Percentiles rank a stretch among this genome's conserved stretches.
These are phyloP conservation scores for Chloromyia formosa DNA, from an alignment of 2,888 invertebrate genomes.

Conservation along the genomic window DNA sequence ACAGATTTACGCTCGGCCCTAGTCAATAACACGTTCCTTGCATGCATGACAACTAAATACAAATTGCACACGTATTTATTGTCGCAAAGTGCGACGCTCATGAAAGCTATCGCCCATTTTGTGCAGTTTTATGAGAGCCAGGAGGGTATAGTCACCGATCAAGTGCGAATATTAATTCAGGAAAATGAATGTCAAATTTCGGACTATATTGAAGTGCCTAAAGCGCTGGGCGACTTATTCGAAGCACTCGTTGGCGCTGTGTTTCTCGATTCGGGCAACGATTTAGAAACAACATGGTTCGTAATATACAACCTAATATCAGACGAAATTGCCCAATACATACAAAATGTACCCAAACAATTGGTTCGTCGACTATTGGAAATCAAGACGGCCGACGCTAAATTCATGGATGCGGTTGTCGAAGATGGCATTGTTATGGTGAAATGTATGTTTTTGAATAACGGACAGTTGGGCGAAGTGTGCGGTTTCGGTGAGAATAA, in stretches of 20 bases:
- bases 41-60: constrained; percentile 85
- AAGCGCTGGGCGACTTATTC: constrained; percentile 91
- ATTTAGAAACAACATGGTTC: constrained; percentile 78
- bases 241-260: constrained; percentile 92
- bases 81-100: constrained; percentile 64
- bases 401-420: constrained; percentile 65
- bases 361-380: constrained; percentile 89
- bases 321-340: constrained; percentile 85
- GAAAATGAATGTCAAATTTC: constrained; percentile 62
- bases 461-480: constrained; percentile 69
- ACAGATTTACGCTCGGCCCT: constrained; percentile 94
- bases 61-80: constrained; percentile 81
- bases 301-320: constrained; percentile 86
- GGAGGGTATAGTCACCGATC: constrained; percentile 58
- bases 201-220: constrained; percentile 86
- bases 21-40: constrained; percentile 96
- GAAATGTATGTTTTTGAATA: constrained; percentile 70
- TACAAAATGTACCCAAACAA: constrained; percentile 84
- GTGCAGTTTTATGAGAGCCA: constrained; percentile 59
- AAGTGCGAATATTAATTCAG: constrained; percentile 59
- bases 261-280: constrained; percentile 83
- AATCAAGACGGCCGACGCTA: constrained; percentile 77
- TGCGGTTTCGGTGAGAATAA: constrained; percentile 78
- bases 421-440: constrained; percentile 67
- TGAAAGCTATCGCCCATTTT: constrained; percentile 65